Evolutionary conservation across 2,888 invertebrate genomes (phyloP), one percentile per base, ranked within the genome.

Genomic region (Drosophila eohydei): DNA sequence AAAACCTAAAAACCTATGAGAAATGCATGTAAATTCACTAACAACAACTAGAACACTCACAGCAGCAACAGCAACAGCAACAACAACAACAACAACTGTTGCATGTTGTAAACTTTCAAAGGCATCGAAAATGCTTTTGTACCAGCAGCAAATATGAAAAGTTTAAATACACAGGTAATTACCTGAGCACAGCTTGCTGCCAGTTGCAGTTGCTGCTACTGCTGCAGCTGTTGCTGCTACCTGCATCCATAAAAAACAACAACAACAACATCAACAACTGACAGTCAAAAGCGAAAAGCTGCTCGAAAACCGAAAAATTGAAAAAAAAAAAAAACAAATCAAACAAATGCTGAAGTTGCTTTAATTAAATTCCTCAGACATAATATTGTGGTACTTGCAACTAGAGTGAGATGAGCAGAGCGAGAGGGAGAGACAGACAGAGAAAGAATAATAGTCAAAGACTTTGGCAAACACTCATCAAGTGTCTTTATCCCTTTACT

Each of bases 21-120:
- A 76, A 76, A 71, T 71, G 50, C 65, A 66, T 59, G 62, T 51
- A 74, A 71, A 62, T 67, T 50, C 41, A 59, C 48, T 57, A 86
- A 51, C 78, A 87, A 73, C 84, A 83, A 81, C 78, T 83, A 88
- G 83, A 83, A 83, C 81, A 76, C 21, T 21, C 67, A 80, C 34
- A 16, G 40, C 61, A 81, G 41, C 68, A 61, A 21, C 63, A 65
- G 16, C 71, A 64, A 38, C 74, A 64, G 26, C 64, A 64, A 36
- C 66, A 48, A 9, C 41, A 44, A 57, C 62, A 56, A 51, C 71
- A 71, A 60, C 63, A 56, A 57, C 57, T 80, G 70, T 69, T 67
- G 81, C 80, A 65, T 71, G 76, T 64, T 64, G 58, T 32, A 46
- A 66, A 76, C 66, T 77, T 77, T 80, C 71, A 82, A 75, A 74